Evolutionary conservation across 2,888 invertebrate species (phyloP).

Genomic region (Tillus elongatus): DNA sequence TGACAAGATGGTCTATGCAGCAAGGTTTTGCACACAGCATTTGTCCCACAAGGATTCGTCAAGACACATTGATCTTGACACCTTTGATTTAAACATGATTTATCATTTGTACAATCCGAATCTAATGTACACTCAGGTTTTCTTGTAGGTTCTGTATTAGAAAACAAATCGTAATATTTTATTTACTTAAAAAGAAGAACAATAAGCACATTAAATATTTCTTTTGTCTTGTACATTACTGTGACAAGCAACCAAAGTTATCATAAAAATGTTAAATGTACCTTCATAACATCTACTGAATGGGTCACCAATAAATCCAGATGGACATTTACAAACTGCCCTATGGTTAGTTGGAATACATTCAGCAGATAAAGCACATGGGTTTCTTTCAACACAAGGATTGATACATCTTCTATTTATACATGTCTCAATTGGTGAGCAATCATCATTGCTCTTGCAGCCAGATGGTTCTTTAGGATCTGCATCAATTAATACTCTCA

Average conservation of each 20-base stretch:
- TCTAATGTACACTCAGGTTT: slow-evolving; percentile 64
- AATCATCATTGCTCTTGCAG: slow-evolving; percentile 64
- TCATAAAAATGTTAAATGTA: slow-evolving; percentile 23
- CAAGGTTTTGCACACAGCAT: slow-evolving; percentile 68
- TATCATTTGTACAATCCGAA: slow-evolving; percentile 64
- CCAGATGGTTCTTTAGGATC: slow-evolving; percentile 47
- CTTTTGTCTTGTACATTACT: too few relatives aligned
- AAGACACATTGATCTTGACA: slow-evolving; percentile 75
- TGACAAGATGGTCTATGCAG: slow-evolving; percentile 74
- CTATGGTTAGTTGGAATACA: slow-evolving; percentile 69
- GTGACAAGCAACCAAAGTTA: too few relatives aligned
- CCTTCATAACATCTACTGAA: slow-evolving; percentile 61
- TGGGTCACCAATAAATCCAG: slow-evolving; percentile 70
- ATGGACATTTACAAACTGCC: slow-evolving; percentile 67
- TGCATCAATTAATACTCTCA: slow-evolving; percentile 26
- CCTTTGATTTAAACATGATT: slow-evolving; percentile 69
- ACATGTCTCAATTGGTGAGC: slow-evolving; percentile 62
- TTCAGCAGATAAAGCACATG: slow-evolving; percentile 70
- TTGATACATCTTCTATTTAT: slow-evolving; percentile 64
- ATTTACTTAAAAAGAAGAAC: too few relatives aligned
- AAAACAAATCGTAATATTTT: too few relatives aligned
- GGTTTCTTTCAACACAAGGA: slow-evolving; percentile 59
- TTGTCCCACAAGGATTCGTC: slow-evolving; percentile 68
- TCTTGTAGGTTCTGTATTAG: slow-evolving; percentile 42
- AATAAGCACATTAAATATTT: too few relatives aligned